Conservation (phyloP, 2,888 invertebrate genomes). For the Eristalis tenax region DNA sequence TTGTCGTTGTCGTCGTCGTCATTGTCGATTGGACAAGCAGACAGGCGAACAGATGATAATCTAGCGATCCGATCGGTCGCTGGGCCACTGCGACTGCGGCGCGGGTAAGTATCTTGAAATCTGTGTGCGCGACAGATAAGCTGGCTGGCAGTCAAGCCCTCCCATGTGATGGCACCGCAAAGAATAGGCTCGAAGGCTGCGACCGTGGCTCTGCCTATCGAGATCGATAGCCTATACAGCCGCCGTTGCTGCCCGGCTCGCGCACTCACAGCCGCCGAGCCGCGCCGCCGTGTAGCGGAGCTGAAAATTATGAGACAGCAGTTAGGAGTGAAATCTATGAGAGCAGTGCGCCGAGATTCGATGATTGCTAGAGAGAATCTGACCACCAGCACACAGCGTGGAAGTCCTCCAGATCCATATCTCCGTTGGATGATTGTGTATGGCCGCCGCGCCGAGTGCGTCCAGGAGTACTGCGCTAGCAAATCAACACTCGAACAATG, state of each 20-base stretch:
- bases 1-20: constrained; percentile 30
- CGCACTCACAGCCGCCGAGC: neutral
- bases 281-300: neutral
- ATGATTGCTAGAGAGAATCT: constrained; percentile 21
- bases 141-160: constrained; percentile 58
- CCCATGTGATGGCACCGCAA: constrained; percentile 58
- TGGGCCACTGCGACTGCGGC: constrained; percentile 12
- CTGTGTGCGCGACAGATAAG: constrained; percentile 63
- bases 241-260: neutral
- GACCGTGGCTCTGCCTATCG: constrained; percentile 12
- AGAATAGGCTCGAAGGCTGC: constrained; percentile 20
- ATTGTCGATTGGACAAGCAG: constrained; percentile 64
- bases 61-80: constrained; percentile 59
- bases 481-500: constrained; percentile 72
- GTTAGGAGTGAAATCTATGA: constrained; percentile 64
- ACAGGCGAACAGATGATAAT: constrained; percentile 62
- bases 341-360: constrained; percentile 39
- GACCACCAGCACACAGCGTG: neutral
- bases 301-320: constrained; percentile 68
- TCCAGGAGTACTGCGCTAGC: constrained; percentile 56
- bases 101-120: constrained; percentile 57
- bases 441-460: neutral
- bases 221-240: constrained; percentile 53
- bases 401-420: constrained; percentile 57
- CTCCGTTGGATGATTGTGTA: constrained; percentile 26